Evolutionary conservation across 2,888 invertebrate genomes (phyloP).

Genomic region (Panorpa germanica): DNA sequence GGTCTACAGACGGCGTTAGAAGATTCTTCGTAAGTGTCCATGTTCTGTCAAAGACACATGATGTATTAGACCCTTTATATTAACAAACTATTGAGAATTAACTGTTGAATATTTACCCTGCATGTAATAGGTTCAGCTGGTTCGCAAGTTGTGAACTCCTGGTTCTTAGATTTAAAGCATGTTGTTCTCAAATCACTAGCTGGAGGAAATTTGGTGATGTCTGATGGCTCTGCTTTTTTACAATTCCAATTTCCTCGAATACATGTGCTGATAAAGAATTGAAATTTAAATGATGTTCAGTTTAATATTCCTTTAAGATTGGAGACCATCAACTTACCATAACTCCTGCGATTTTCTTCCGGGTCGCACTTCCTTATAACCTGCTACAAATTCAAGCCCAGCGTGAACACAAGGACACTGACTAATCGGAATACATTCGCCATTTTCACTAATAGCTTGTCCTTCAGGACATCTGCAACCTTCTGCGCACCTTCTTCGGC

Average conservation of each 20-base stretch:
- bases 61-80: too few species aligned
- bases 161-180: conserved; percentile 44
- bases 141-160: conserved; percentile 62
- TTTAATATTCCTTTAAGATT: background rate
- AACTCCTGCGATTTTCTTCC: conserved; percentile 47
- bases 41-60: conserved; percentile 43
- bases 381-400: conserved; percentile 51
- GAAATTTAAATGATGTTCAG: too few species aligned
- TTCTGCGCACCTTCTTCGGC: conserved; percentile 46
- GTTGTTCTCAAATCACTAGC: conserved; percentile 38
- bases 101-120: conserved; percentile 27
- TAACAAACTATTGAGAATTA: conserved; percentile 4
- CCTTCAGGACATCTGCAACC: conserved; percentile 80
- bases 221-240: conserved; percentile 36
- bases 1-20: conserved; percentile 47
- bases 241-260: conserved; percentile 57
- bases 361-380: conserved; percentile 56
- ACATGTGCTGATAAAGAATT: conserved; percentile 31
- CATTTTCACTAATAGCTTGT: conserved; percentile 47
- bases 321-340: conserved; percentile 33
- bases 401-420: conserved; percentile 61
- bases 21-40: conserved; percentile 40
- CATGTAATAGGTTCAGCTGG: conserved; percentile 61
- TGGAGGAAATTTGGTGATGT: conserved; percentile 43
- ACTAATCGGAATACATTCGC: conserved; percentile 55